These are phyloP conservation scores for Acanthis flammea DNA, from an alignment of 2,797 vertebrate genomes.

Conservation along the genomic window DNA sequence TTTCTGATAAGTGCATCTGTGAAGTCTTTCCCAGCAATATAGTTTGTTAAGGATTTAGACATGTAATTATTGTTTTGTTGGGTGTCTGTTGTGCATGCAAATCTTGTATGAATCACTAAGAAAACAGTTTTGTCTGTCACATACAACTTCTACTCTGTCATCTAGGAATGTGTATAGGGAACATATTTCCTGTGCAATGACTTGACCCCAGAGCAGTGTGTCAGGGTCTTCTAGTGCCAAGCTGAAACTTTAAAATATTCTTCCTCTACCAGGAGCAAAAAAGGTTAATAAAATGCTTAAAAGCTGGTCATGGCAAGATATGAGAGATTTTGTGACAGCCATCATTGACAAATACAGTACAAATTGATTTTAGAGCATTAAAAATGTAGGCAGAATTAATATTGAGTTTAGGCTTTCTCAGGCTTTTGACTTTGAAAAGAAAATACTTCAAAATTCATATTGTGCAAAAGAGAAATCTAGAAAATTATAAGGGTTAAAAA, in stretches of 20 bases:
- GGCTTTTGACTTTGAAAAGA: not conserved
- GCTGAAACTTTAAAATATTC: not conserved
- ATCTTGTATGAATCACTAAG: constrained; percentile 25
- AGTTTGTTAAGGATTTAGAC: constrained; percentile 8
- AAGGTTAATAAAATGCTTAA: not conserved
- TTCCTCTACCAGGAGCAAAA: not conserved
- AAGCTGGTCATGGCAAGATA: not conserved
- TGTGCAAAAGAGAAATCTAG: not conserved
- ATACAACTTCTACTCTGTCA: not conserved
- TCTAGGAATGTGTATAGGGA: not conserved
- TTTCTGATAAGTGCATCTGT: not conserved
- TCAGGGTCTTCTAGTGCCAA: not conserved
- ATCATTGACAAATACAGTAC: not conserved
- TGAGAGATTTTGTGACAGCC: not conserved
- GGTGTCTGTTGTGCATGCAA: constrained; percentile 13
- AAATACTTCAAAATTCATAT: not conserved
- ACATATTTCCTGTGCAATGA: not conserved
- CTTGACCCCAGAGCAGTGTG: not conserved
- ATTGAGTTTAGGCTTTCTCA: not conserved
- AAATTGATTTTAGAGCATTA: not conserved
- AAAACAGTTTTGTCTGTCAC: constrained; percentile 27
- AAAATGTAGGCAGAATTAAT: not conserved
- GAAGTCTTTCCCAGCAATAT: not conserved
- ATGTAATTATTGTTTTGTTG: not conserved
- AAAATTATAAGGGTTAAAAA: not conserved